Conservation (phyloP, 2,888 invertebrate species). For the Lutraria lutraria region DNA sequence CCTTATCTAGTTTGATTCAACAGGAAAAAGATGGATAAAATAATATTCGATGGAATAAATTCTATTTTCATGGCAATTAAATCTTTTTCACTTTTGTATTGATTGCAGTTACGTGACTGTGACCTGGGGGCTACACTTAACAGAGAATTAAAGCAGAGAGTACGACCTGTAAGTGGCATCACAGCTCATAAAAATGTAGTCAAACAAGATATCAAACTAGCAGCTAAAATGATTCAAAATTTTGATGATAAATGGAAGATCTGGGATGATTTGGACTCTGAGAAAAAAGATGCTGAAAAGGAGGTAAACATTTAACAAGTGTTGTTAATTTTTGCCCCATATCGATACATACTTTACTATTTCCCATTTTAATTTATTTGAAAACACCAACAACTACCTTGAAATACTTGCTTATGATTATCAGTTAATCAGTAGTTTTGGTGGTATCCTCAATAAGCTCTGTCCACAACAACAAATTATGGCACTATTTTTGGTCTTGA, state of each 20-base stretch:
- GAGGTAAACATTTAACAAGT: constrained; percentile 70
- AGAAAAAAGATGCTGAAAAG: constrained; percentile 84
- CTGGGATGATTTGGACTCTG: constrained; percentile 89
- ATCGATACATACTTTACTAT: no score
- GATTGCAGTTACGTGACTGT: constrained; percentile 92
- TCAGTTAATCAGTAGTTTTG: no score
- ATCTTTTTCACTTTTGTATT: not conserved
- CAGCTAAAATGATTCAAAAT: constrained; percentile 96
- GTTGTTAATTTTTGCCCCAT: not conserved
- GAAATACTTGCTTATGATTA: no score
- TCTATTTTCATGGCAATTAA: no score
- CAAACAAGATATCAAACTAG: constrained; percentile 95
- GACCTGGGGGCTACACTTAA: constrained; percentile 98
- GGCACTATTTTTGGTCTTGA: no score
- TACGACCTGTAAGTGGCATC: constrained; percentile 90
- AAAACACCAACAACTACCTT: no score
- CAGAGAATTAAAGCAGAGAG: constrained; percentile 96
- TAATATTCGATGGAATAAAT: no score
- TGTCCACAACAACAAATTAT: no score
- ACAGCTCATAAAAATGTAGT: constrained; percentile 88
- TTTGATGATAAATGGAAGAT: constrained; percentile 94
- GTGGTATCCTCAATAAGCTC: no score
- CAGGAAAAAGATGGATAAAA: no score
- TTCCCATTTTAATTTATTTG: no score
- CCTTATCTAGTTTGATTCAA: no score